phyloP scores from a whole-genome alignment of 1,140 invertebrate species.

The Conus betulinus region DNA sequence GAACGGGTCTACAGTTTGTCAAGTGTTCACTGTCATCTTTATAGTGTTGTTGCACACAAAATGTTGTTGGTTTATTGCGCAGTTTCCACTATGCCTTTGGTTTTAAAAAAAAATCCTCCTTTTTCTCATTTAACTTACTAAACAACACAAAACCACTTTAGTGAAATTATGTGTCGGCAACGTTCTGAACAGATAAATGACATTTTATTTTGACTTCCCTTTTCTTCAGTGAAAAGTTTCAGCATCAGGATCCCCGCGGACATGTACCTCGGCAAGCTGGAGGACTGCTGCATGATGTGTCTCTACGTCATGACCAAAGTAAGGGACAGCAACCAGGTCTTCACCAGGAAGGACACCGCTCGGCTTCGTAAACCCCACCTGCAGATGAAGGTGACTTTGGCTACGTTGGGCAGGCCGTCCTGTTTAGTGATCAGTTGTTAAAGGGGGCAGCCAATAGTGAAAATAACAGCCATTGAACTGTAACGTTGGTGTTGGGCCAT shows the following conservation, averaged over 20 bases:
- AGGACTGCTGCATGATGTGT: slow-evolving; percentile 89
- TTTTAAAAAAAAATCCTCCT: too few relatives aligned
- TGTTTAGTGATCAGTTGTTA: not conserved
- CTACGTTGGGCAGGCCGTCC: not conserved
- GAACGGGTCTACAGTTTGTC: slow-evolving; percentile 48
- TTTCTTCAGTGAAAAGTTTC: not conserved
- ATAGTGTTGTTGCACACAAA: too few relatives aligned
- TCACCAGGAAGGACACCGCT: slow-evolving; percentile 92
- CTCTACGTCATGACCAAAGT: slow-evolving; percentile 88
- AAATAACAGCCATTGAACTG: not conserved
- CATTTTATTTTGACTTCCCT: too few relatives aligned
- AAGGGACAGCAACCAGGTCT: slow-evolving; percentile 90
- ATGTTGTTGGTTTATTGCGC: too few relatives aligned
- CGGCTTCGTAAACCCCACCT: slow-evolving; percentile 92
- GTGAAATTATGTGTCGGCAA: too few relatives aligned
- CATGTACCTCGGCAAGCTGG: slow-evolving; percentile 87
- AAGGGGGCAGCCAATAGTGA: not conserved
- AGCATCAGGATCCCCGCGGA: slow-evolving; percentile 77
- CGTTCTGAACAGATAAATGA: too few relatives aligned
- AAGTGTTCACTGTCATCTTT: slow-evolving; percentile 41
- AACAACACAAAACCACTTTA: too few relatives aligned
- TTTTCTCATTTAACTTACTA: too few relatives aligned
- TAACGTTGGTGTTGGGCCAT: too few relatives aligned
- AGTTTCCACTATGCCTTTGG: too few relatives aligned
- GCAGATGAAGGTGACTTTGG: slow-evolving; percentile 81